Evolutionary conservation across 2,888 invertebrate species (phyloP), one percentile per base, ranked within the genome.

Genomic region (Hydriomena furcata): DNA sequence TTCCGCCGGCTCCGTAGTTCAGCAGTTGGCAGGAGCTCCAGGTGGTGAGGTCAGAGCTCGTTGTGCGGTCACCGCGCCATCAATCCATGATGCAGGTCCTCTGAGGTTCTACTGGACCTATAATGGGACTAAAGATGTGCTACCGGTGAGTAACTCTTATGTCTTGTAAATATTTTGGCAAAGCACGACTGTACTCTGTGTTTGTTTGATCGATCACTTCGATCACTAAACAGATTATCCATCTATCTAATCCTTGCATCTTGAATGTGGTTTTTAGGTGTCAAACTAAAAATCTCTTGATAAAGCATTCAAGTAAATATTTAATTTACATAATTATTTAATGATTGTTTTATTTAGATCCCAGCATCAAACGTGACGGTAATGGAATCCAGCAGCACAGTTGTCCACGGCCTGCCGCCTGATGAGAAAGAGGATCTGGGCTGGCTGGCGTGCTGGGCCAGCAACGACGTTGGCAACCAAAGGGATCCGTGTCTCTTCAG

Each of bases 391-490:
- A 85, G 89, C 47, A 93, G 93, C 71, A 92, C 92, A 0, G 92
- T 93, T 40, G 85, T 92, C 57, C 93, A 93, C 62, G 91, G 93
- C 34, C 84, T 93, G 44, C 91, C 91, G 0, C 72, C 88, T 52
- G 87, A 90, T 55, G 83, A 81, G 52, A 86, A 91, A 44, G 86
- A 83, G 1, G 96, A 97, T 72, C 92, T 96, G 61, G 96, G 96
- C 53, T 96, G 96, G 66, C 84, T 97, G 12, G 95, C 96, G 3
- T 97, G 97, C 76, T 97, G 96, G 96, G 96, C 96, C 2, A 94
- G 94, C 76, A 97, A 97, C 78, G 93, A 92, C 58, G 94, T 97
- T 8, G 97, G 97, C 20, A 93, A 94, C 61, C 97, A 97, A 82
- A 91, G 92, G 58, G 92, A 92, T 55, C 97, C 97, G 0, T 97